Evolutionary conservation across 92 coral and sea anemone genomes (phyloP), one percentile per base, ranked within the genome.

Genomic region (Micromussa lordhowensis): DNA sequence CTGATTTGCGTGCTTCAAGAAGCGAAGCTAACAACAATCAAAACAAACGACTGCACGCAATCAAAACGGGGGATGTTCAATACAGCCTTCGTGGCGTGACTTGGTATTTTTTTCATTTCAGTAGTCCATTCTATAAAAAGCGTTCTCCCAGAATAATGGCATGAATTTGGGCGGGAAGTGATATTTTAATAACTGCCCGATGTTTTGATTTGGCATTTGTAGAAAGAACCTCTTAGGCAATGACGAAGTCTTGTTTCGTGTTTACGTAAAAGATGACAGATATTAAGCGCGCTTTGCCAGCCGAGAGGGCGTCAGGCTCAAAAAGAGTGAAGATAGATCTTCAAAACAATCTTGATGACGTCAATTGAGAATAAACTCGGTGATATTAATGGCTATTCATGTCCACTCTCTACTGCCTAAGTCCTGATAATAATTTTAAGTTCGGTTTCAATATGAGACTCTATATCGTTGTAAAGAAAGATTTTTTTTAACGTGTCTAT

Each of bases 21-120:
- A 40, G 51, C 24, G 75, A 74, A 34, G 75, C 49, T 68, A 75
- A 86, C 75, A 86, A 86, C 89, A 86, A 86, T 86, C 89, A 86
- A 77, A 86, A 86, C 89, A 86, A 86, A 86, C 89, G 83, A 63
- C 77, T 85, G 89, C 89, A 86, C 89, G 89, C 89, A 86, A 86
- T 61, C 82, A 54, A 21, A 79, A 31, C 24, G 72, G 82, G 83
- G 28, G 57, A 21, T 44, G 64, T 63, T 44, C 89, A 86, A 78
- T 77, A 86, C 77, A 86, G 19, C 88, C 51, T 77, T 48, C 44
- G 19, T 86, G 83, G 24, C 83, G 58, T 78, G 89, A 77, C 83
- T 77, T 29, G 32, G 36, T 75, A 38, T 59, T n/a, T 61, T 32
- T 38, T 64, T 40, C 83, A 86, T 84, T 74, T 72, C 81, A 75